Evolutionary conservation across 2,113 vertebrate genomes (phyloP).

Genomic region (Tragelaphus strepsiceros): DNA sequence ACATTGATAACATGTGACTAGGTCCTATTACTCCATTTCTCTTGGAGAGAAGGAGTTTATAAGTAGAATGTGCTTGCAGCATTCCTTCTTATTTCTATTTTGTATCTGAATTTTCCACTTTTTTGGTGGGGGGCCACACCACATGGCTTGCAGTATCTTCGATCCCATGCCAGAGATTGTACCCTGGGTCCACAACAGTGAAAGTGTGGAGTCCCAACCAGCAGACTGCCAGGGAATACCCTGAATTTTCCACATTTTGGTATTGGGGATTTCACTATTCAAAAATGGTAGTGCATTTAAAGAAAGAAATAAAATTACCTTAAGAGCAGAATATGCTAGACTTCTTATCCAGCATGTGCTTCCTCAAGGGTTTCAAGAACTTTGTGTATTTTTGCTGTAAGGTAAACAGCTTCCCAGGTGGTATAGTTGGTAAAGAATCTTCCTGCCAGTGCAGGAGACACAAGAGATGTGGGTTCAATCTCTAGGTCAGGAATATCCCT

Average conservation of each 20-base stretch:
- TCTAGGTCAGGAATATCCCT: no score
- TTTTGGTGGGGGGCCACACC: no score
- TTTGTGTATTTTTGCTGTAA: background rate
- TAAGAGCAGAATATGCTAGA: background rate
- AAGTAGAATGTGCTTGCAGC: background rate
- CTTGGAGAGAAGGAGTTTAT: background rate
- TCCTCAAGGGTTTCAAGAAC: background rate
- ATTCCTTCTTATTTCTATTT: background rate
- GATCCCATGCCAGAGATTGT: no score
- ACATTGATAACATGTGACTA: background rate
- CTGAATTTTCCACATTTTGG: background rate
- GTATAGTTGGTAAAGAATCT: no score
- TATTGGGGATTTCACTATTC: background rate
- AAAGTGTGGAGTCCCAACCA: no score
- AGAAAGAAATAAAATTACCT: background rate
- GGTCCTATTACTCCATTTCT: background rate
- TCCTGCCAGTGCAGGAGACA: no score
- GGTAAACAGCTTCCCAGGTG: background rate
- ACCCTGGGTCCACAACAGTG: no score
- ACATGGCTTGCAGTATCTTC: no score
- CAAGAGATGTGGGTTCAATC: no score
- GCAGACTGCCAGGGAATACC: no score
- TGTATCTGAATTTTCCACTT: background rate
- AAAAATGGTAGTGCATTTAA: background rate
- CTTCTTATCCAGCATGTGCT: background rate